Evolutionary conservation across 2,797 vertebrate species (phyloP).

Genomic region (Hypotaenidia okinawae): DNA sequence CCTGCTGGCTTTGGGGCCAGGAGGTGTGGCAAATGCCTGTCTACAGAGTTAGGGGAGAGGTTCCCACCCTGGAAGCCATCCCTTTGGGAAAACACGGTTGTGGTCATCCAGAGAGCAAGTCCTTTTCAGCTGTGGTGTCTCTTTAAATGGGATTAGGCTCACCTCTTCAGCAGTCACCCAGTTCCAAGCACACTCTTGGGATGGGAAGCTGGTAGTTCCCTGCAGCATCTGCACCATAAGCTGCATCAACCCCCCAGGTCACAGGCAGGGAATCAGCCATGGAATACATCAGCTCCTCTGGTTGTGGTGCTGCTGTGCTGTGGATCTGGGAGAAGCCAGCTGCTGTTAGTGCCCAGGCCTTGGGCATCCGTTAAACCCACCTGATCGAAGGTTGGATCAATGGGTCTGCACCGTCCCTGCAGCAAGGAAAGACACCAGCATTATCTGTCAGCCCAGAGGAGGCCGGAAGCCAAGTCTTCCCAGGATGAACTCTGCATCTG

Average conservation of each 20-base stretch:
- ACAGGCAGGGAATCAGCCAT: accelerated
- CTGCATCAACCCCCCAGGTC: accelerated
- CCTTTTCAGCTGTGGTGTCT: background rate
- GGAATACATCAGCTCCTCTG: background rate
- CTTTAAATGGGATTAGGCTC: background rate
- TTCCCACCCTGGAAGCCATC: background rate
- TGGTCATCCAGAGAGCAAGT: background rate
- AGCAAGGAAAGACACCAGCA: background rate
- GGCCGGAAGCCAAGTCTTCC: background rate
- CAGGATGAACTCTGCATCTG: background rate
- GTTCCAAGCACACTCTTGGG: background rate
- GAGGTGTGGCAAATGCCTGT: background rate
- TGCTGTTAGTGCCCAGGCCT: background rate
- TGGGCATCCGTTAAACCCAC: background rate
- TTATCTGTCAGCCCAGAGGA: background rate
- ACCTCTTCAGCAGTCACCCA: background rate
- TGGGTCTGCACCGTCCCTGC: background rate
- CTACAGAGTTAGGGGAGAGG: background rate
- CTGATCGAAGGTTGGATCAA: accelerated
- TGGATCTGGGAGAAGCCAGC: background rate
- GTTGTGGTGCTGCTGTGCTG: background rate
- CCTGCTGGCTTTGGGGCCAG: background rate
- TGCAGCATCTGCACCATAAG: background rate
- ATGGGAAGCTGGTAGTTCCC: background rate
- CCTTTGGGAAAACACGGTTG: background rate